These are phyloP conservation scores for Ficedula albicollis DNA, from an alignment of 2,797 vertebrate species.

Conservation along the genomic window DNA sequence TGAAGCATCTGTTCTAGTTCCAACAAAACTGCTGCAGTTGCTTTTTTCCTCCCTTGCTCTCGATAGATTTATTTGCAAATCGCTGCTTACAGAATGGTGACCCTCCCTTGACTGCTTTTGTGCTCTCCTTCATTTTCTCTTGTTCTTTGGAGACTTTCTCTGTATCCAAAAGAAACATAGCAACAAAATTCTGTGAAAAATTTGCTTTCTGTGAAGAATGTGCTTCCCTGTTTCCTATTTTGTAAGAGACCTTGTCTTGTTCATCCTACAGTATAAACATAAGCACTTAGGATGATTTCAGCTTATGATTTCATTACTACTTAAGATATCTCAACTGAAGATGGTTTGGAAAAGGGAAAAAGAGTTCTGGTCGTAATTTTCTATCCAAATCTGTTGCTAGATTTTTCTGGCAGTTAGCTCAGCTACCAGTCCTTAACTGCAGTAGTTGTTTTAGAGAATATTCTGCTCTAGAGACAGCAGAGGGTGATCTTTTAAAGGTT, in stretches of 20 bases:
- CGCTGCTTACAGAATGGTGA: not conserved
- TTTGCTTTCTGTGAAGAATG: not conserved
- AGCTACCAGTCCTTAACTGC: not conserved
- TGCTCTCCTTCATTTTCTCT: not conserved
- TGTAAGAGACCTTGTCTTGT: not conserved
- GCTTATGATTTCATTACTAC: not conserved
- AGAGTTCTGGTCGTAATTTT: not conserved
- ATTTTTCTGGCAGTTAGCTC: not conserved
- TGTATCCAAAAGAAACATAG: not conserved
- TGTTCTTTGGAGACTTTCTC: not conserved
- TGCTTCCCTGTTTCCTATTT: not conserved
- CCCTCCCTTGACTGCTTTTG: not conserved
- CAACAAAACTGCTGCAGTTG: not conserved
- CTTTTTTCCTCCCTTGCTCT: not conserved
- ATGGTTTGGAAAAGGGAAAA: not conserved
- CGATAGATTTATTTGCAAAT: not conserved
- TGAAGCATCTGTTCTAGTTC: not conserved
- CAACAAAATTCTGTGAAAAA: not conserved
- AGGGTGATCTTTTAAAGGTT: not conserved
- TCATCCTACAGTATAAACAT: not conserved
- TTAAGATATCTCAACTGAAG: not conserved
- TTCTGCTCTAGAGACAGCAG: constrained; percentile 1
- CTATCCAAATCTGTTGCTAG: not conserved
- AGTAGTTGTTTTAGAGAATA: not conserved
- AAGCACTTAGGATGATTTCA: not conserved